Conservation (phyloP, 2,888 invertebrate genomes). For the Torymus texanus region DNA sequence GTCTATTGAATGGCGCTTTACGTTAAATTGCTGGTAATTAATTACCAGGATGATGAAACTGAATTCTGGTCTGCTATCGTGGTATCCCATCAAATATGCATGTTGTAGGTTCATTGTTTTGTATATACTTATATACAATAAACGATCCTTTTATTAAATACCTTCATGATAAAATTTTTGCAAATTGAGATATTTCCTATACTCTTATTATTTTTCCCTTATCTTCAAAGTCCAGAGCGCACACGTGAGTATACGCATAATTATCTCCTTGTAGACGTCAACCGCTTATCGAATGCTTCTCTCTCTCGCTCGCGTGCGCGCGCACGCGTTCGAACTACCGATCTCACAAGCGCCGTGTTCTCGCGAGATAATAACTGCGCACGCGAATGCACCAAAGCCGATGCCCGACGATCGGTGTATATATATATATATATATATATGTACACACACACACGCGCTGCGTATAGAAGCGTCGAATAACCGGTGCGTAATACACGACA, state of each 20-base stretch:
- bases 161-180: too few relatives aligned
- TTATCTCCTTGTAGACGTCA: constrained; percentile 48
- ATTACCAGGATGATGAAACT: too few relatives aligned
- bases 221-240: constrained; percentile 41
- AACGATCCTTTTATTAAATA: too few relatives aligned
- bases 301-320: background rate
- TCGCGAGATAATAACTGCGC: background rate
- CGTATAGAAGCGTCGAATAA: too few relatives aligned
- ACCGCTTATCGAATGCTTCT: constrained; percentile 23
- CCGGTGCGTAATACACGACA: constrained; percentile 25
- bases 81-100: too few relatives aligned
- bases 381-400: background rate
- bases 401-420: constrained; percentile 29
- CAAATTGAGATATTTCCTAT: too few relatives aligned
- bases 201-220: background rate
- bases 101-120: too few relatives aligned
- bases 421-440: background rate
- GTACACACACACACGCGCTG: too few relatives aligned
- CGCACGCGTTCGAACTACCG: constrained; percentile 27
- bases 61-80: too few relatives aligned
- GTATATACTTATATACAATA: too few relatives aligned
- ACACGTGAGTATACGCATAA: constrained; percentile 6
- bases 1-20: too few relatives aligned
- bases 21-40: too few relatives aligned
- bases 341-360: background rate